A percentile compares a stretch with the other conserved stretches of the same genome.
phyloP scores from a whole-genome alignment of 1,140 invertebrate genomes.

The Coboldia fuscipes region DNA sequence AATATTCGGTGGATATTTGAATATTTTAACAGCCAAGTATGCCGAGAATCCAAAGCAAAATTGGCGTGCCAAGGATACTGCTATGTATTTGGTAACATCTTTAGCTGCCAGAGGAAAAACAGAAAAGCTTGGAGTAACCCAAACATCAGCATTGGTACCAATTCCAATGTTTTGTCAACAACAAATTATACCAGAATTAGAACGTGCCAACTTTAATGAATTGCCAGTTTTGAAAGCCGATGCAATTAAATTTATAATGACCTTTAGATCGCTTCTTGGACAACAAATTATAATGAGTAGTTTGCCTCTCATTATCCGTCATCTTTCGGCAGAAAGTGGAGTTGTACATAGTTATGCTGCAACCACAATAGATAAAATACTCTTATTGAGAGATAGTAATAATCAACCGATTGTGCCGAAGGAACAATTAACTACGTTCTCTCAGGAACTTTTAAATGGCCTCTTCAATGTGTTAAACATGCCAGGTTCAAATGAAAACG shows the following conservation, averaged over 20 bases:
- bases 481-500: constrained; percentile 71
- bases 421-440: constrained; percentile 32
- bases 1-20: constrained; percentile 77
- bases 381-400: constrained; percentile 41
- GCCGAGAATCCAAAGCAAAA: constrained; percentile 44
- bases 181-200: constrained; percentile 71
- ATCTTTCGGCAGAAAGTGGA: constrained; percentile 46
- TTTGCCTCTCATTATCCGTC: constrained; percentile 52
- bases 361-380: constrained; percentile 71
- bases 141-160: constrained; percentile 74
- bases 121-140: constrained; percentile 73
- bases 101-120: constrained; percentile 82
- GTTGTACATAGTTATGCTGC: constrained; percentile 93
- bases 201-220: constrained; percentile 56
- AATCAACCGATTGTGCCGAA: constrained; percentile 28
- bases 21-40: constrained; percentile 67
- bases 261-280: constrained; percentile 76
- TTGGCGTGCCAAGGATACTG: constrained; percentile 91
- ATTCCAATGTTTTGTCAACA: constrained; percentile 67
- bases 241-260: constrained; percentile 90
- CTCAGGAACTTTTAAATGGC: constrained; percentile 42
- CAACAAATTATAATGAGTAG: constrained; percentile 47
- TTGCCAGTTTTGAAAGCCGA: constrained; percentile 86
- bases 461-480: constrained; percentile 52
- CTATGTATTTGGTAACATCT: constrained; percentile 88